Conservation (phyloP, 1,140 invertebrate genomes). For the Heliconius eleuchia region DNA sequence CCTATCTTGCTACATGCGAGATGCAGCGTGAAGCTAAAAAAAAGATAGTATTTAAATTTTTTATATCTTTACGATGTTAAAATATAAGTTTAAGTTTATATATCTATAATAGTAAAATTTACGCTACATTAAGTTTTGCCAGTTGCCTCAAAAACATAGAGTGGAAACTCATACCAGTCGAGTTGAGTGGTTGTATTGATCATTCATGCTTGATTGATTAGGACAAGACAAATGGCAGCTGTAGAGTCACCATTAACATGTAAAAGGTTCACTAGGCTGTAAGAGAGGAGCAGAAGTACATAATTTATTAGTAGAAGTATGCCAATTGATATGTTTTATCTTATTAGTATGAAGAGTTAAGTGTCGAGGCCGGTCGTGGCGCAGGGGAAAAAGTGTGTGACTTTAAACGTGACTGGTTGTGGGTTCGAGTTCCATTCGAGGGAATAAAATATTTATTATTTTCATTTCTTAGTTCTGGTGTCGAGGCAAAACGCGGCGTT, state of each 20-base stretch:
- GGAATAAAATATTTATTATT: no score
- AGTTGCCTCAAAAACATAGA: not conserved
- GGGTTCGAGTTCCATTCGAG: no score
- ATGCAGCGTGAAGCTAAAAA: no score
- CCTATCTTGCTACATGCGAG: no score
- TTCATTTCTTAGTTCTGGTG: no score
- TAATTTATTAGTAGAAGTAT: not conserved
- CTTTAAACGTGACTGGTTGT: no score
- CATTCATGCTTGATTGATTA: not conserved
- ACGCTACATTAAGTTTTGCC: not conserved
- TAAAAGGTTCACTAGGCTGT: not conserved
- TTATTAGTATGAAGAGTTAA: not conserved
- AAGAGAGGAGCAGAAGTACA: not conserved
- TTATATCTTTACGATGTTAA: no score
- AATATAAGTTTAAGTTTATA: not conserved
- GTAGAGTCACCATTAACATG: not conserved
- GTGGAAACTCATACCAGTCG: not conserved
- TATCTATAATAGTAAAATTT: not conserved
- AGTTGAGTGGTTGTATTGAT: not conserved
- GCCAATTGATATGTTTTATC: not conserved
- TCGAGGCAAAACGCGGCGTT: no score
- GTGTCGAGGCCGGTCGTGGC: no score
- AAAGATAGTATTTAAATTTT: no score
- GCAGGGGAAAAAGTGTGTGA: no score
- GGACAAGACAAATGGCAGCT: not conserved